Evolutionary conservation across 2,797 vertebrate genomes (phyloP).

Genomic region (Pagetopsis macropterus): DNA sequence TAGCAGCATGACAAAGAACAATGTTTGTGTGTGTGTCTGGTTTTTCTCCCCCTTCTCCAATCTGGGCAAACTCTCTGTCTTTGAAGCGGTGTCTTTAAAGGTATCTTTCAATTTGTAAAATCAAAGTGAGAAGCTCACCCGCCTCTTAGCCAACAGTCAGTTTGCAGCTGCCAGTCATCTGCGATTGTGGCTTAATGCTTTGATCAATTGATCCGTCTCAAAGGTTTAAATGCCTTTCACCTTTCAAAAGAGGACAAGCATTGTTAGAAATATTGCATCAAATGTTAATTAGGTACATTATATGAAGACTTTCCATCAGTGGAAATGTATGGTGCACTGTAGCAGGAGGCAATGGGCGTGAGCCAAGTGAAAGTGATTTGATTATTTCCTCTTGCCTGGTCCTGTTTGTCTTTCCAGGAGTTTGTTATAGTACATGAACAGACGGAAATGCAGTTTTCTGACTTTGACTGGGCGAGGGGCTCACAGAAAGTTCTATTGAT

Average conservation of each 20-base stretch:
- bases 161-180: conserved; percentile 74
- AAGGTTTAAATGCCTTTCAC: conserved; percentile 62
- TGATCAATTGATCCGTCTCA: conserved; percentile 69
- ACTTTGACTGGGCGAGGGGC: conserved; percentile 59
- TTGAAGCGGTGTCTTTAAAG: conserved; percentile 75
- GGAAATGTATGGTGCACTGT: neutral
- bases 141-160: conserved; percentile 61
- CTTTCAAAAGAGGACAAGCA: conserved; percentile 44
- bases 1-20: conserved; percentile 28
- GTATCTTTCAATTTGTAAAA: conserved; percentile 77
- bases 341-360: conserved; percentile 5
- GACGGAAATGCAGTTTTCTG: conserved; percentile 65
- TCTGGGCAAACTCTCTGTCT: conserved; percentile 54
- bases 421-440: conserved; percentile 56
- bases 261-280: conserved; percentile 31
- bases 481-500: conserved; percentile 77
- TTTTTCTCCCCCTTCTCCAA: conserved; percentile 16
- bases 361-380: conserved; percentile 41
- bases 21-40: neutral
- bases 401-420: conserved; percentile 59
- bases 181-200: conserved; percentile 55
- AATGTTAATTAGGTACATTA: conserved; percentile 28
- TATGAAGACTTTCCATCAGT: conserved; percentile 23
- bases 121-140: conserved; percentile 74
- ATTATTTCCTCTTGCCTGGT: conserved; percentile 45